Evolutionary conservation across 2,113 vertebrate species (phyloP), one percentile per base, ranked within the genome.

Genomic region (Campylorhamphus procurvoides): DNA sequence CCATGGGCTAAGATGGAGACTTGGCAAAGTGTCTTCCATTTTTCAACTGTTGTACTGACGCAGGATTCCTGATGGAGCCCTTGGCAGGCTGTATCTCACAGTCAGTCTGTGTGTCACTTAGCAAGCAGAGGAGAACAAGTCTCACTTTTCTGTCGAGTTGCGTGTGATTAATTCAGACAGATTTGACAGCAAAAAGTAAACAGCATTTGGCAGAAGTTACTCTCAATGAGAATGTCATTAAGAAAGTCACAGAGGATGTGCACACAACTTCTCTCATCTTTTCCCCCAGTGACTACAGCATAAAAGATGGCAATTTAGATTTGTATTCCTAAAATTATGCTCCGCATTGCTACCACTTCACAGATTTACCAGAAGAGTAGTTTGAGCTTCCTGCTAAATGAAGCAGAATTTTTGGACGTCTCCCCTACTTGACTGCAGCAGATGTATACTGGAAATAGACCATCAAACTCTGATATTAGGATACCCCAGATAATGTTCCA

Each of bases 161-260:
- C 59, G 52, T 94, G 28, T 90, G 68, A 84, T 89, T 89, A 91
- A 90, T 89, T 95, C 73, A 89, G 90, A 56, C 55, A 93, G 58
- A 90, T 87, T 49, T 95, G 91, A 90, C 89, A 96, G 79, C 10
- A 84, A 63, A 95, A 95, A 71, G 33, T 89, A 94, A 93, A 87
- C 86, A 93, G 68, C 79, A 86, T 93, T 95, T 96, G 92, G 89
- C 94, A 94, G 59, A 93, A 97, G 93, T 83, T 52, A 89, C 39
- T 90, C 76, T 89, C 87, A 94, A 78, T 92, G 52, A 83, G 14
- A 71, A 8, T 81, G 86, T 95, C 3, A 35, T 90, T 90, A 81
- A 55, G 76, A 93, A 90, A 97, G 52, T 80, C 55, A 56, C 35
- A 84, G 68, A 84, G 68, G 40, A 77, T 4, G 3, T 63, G 68